Conservation (phyloP, 1,140 invertebrate species). For the Melitaea cinxia region DNA sequence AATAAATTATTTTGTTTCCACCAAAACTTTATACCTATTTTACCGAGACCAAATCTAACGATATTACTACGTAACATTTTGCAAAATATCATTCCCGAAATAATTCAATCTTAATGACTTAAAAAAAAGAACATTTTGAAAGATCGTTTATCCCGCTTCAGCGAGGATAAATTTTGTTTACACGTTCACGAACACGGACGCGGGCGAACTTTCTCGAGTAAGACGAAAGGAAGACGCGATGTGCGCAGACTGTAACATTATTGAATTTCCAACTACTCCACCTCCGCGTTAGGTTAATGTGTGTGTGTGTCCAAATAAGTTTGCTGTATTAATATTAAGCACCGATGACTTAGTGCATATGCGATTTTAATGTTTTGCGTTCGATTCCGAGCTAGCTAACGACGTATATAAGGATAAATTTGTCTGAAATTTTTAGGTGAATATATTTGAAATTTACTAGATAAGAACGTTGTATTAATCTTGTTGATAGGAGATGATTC, state of each 20-base stretch:
- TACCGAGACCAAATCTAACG: too few species aligned
- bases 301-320: neutral
- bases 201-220: constrained; percentile 38
- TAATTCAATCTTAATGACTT: neutral
- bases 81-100: too few species aligned
- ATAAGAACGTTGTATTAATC: too few species aligned
- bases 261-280: constrained; percentile 43
- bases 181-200: constrained; percentile 38
- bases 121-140: constrained; percentile 1
- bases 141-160: constrained; percentile 22
- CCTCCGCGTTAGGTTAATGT: constrained; percentile 7
- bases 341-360: neutral
- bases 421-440: too few species aligned
- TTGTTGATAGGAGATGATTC: too few species aligned
- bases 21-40: too few species aligned
- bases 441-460: too few species aligned
- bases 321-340: neutral
- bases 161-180: constrained; percentile 44
- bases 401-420: too few species aligned
- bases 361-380: neutral
- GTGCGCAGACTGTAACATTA: constrained; percentile 39
- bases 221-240: constrained; percentile 41
- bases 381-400: too few species aligned
- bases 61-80: too few species aligned
- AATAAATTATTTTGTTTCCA: too few species aligned